Conservation (phyloP, 1,140 invertebrate species). For the Drosophila azteca region DNA sequence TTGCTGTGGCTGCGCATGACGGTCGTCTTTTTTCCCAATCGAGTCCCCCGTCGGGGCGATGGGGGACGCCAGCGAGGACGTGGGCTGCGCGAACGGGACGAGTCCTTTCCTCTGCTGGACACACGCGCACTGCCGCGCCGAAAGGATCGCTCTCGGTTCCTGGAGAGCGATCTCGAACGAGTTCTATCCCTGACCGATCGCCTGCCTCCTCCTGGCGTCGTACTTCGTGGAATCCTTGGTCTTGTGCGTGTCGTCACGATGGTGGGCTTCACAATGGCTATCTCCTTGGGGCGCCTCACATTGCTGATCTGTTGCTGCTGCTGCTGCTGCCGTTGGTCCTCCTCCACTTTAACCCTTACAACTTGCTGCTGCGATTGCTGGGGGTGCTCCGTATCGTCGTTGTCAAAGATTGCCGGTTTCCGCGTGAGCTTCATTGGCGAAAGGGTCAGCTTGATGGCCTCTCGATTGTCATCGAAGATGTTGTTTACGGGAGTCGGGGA, state of each 20-base stretch:
- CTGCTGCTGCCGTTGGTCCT: slow-evolving; percentile 17
- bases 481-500: slow-evolving; percentile 58
- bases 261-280: slow-evolving; percentile 80
- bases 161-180: slow-evolving; percentile 55
- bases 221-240: slow-evolving; percentile 19
- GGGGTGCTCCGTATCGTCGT: slow-evolving; percentile 51
- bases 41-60: slow-evolving; percentile 40
- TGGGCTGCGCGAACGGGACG: slow-evolving; percentile 57
- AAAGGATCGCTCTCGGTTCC: slow-evolving; percentile 37
- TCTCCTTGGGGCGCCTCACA: slow-evolving; percentile 53
- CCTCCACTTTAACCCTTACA: slow-evolving; percentile 7
- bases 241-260: slow-evolving; percentile 64
- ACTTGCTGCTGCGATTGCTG: slow-evolving; percentile 10
- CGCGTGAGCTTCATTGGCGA: slow-evolving; percentile 72
- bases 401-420: slow-evolving; percentile 72
- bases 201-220: neutral
- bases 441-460: slow-evolving; percentile 76
- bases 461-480: slow-evolving; percentile 78
- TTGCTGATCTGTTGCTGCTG: slow-evolving; percentile 3
- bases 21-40: slow-evolving; percentile 13
- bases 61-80: slow-evolving; percentile 46
- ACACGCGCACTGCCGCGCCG: slow-evolving; percentile 33
- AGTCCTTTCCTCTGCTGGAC: slow-evolving; percentile 37
- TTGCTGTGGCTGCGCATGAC: slow-evolving; percentile 50
- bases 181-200: slow-evolving; percentile 27